Base-by-base conservation (phyloP, 2,888 invertebrate genomes). In the Ichneumoninae sp. region DNA sequence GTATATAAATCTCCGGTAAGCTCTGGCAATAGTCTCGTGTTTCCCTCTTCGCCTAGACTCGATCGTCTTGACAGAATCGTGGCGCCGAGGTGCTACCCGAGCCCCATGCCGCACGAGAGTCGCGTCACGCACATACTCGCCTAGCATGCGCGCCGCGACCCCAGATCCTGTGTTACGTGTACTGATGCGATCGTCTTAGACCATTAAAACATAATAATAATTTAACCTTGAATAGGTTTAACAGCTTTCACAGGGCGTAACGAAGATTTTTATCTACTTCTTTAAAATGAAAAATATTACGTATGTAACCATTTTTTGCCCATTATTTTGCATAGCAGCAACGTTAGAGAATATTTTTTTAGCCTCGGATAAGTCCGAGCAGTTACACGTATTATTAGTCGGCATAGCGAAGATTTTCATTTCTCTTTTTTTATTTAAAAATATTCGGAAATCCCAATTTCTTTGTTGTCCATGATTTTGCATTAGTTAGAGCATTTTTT, bases 1-100 rank as follows among this genome's bases (percentile, higher is more conserved):
- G 81, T 76, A 82, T 83, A 82, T 82, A 85, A 86, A 85, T 80
- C 80, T 80, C 30, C 65, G 76, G 57, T 54, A 78, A 74, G 22
- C 57, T 69, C 47, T 19, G 33, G 74, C 50, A 73, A 66, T 19
- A 52, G 74, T 81, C 84, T 84, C 81, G 85, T 82, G 75, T 85
- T 79, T 82, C 78, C 77, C 77, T 70, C 63, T 77, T 74, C 47
- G 73, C 54, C 44, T 65, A 44, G 60, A 36, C 57, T 44, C 65
- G 75, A 60, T 66, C 65, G 50, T 50, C 71, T 77, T 81, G 79
- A 85, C 85, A 75, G 75, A 82, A 79, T 78, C 74, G 85, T 82
- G 85, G 82, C 85, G 85, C 85, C 85, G 66, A 50, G 77, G 82
- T 71, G 78, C 81, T 74, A 79, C 78, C 70, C 70, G 65, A 63